These are phyloP conservation scores for Drosophila busckii DNA, from an alignment of 1,140 invertebrate species.

Conservation along the genomic window DNA sequence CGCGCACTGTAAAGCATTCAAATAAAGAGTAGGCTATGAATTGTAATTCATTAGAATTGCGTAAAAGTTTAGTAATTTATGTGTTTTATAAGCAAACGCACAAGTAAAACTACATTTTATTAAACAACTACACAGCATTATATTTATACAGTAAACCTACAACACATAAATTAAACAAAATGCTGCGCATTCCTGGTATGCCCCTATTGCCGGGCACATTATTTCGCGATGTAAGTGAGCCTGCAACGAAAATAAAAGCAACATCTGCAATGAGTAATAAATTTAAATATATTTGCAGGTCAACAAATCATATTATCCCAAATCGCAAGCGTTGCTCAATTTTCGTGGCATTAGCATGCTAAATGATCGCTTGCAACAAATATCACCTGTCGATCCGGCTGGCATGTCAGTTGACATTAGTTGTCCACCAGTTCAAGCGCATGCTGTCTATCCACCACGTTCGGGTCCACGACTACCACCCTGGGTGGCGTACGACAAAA, in stretches of 20 bases:
- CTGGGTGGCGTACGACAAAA: slow-evolving; percentile 92
- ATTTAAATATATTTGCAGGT: slow-evolving; percentile 74
- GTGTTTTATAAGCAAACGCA: slow-evolving; percentile 17
- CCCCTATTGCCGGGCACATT: slow-evolving; percentile 68
- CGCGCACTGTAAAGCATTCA: neutral
- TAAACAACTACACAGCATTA: slow-evolving; percentile 12
- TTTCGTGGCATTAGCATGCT: slow-evolving; percentile 79
- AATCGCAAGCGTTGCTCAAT: slow-evolving; percentile 56
- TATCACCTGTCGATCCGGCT: slow-evolving; percentile 34
- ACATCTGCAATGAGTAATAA: neutral
- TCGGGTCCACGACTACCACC: slow-evolving; percentile 85
- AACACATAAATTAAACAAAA: slow-evolving; percentile 28
- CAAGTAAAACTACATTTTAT: slow-evolving; percentile 10
- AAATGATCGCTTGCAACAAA: slow-evolving; percentile 49
- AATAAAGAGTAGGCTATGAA: slow-evolving; percentile 14
- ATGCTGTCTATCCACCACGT: slow-evolving; percentile 85
- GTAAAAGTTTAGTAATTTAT: slow-evolving; percentile 4
- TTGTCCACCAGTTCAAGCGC: slow-evolving; percentile 74
- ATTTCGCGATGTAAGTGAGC: slow-evolving; percentile 72
- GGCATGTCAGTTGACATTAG: slow-evolving; percentile 53
- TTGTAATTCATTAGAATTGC: neutral
- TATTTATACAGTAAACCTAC: slow-evolving; percentile 5
- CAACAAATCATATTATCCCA: slow-evolving; percentile 81
- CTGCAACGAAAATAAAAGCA: neutral
- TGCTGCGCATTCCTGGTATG: slow-evolving; percentile 74